Base-by-base conservation (phyloP, 2,888 invertebrate species). In the Acronicta leporina region DNA sequence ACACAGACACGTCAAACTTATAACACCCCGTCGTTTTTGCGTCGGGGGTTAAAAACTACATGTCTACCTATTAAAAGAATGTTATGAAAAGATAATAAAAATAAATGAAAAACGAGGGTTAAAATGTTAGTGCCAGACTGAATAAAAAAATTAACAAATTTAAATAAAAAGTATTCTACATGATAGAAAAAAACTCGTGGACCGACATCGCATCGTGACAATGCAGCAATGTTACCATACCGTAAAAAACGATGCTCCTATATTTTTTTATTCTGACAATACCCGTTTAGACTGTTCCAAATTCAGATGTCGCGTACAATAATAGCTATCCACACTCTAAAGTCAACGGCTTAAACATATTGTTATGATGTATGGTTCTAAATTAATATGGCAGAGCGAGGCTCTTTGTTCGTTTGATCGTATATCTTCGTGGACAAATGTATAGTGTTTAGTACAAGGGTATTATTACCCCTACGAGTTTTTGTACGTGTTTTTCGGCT, bases 341-440 rank as follows among this genome's bases (percentile, higher is more conserved):
- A 75, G 63, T 75, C 67, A 66, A 65, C 68, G 63, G 65, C 60
- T 66, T 62, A 64, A 68, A 77, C 78, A 77, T 77, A 77, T 69
- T 79, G 71, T 75, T 75, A 70, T 80, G 80, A 80, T 71, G 65
- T 73, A 81, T 67, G 68, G 48, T 69, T 60, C 55, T 62, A 69
- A 75, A 80, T 80, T 79, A 80, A 80, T 81, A 77, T 70, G 75
- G 50, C 77, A 64, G 67, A 59, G 69, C 69, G 53, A 57, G 67
- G 60, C 60, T 66, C 77, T 75, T 80, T 80, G 81, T 80, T 77
- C 65, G 53, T 69, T 57, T 48, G 65, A 66, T 64, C 79, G 52
- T 78, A 71, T 75, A 75, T 79, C 76, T 73, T 68, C 57, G 51
- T 59, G 66, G 59, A 78, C 79, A 77, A 77, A 80, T 72, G 72